Base-by-base conservation (phyloP, 2,113 vertebrate genomes). In the Sialia sialis region DNA sequence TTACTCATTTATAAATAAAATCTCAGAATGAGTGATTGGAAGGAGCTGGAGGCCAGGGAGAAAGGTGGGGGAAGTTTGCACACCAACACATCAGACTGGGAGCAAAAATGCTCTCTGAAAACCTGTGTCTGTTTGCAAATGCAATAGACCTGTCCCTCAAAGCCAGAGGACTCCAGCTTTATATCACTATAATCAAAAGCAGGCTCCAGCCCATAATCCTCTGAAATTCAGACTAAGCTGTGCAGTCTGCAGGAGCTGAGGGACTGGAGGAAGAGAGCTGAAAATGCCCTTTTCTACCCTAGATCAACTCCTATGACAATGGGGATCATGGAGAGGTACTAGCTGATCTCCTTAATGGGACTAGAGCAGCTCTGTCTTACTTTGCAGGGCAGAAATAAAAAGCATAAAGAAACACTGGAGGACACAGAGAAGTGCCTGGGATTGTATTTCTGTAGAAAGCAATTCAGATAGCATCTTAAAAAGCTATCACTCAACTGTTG, bases 1-100 rank as follows among this genome's bases (percentile, higher is more conserved):
- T 82, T 79, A 79, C 26, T 82, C 39, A 58, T 91, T 92, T 93
- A 73, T 39, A 91, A 94, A 95, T 48, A 95, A 95, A 83, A 62
- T 60, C 89, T 77, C 39, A 34, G 13, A 62, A 70, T 55, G 55
- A 73, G 38, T 23, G 32, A 79, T 1, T 58, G n/a, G 44, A 87
- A 25, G 10, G 16, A 92, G 9, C 29, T 77, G 38, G 13, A 55
- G 74, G 67, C 36, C 49, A 54, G 41, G 14, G 34, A 79, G 29
- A 72, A 92, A 56, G 10, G 22, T 34, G 49, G 15, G 15, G 11
- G 19, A 89, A 58, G 55, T 76, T 68, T 83, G 26, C 54, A 68
- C 11, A 76, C 7, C 38, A 83, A 46, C 46, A 74, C 58, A 75
- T 34, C 38, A 54, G 51, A 29, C 23, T 54, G 29, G 44, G 29